Conservation (phyloP, 1,140 invertebrate species). For the Papilio dardanus region DNA sequence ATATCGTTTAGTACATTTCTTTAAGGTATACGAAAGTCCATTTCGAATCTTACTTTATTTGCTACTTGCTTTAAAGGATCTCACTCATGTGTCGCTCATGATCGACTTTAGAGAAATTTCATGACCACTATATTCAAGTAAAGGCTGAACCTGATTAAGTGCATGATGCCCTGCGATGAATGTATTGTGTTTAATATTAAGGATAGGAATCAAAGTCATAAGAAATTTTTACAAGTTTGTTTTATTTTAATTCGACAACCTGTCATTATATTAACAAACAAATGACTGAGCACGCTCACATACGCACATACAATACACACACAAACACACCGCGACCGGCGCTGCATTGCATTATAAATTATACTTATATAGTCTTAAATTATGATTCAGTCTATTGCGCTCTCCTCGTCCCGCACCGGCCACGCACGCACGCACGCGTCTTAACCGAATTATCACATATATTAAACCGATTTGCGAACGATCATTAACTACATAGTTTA, state of each 20-base stretch:
- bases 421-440: constrained; percentile 79
- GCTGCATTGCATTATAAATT: constrained; percentile 82
- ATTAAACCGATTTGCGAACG: constrained; percentile 82
- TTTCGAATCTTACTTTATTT: too few relatives aligned
- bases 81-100: too few relatives aligned
- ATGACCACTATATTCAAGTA: too few relatives aligned
- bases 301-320: constrained; percentile 80
- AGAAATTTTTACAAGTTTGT: constrained; percentile 79
- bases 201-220: constrained; percentile 55
- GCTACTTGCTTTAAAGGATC: too few relatives aligned
- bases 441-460: constrained; percentile 83
- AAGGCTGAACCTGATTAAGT: too few relatives aligned
- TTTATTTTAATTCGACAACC: constrained; percentile 82
- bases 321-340: constrained; percentile 81
- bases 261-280: constrained; percentile 82
- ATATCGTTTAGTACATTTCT: too few relatives aligned
- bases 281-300: constrained; percentile 82
- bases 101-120: too few relatives aligned
- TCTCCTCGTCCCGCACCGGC: constrained; percentile 81
- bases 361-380: constrained; percentile 82
- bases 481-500: constrained; percentile 78
- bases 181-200: neutral
- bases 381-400: constrained; percentile 82
- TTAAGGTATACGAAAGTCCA: too few relatives aligned
- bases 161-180: too few relatives aligned